phyloP scores from a whole-genome alignment of 2,888 invertebrate species.

The Sialis lutaria region DNA sequence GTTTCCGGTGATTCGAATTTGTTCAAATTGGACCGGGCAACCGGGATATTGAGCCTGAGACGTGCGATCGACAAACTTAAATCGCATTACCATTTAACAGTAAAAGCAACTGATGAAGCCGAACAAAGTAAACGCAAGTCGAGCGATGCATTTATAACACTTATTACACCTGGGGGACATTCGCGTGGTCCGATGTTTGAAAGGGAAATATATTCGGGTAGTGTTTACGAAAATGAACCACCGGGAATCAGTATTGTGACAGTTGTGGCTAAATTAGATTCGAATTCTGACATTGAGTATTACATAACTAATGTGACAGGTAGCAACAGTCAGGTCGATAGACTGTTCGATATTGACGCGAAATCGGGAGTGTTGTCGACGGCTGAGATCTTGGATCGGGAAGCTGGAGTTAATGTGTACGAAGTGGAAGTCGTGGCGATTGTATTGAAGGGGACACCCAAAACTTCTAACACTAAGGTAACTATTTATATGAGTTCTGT shows the following conservation, averaged over 20 bases:
- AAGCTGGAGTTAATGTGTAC: constrained; percentile 65
- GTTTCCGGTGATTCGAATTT: constrained; percentile 60
- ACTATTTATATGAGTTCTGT: constrained; percentile 17
- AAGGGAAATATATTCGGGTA: constrained; percentile 51
- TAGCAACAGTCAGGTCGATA: constrained; percentile 59
- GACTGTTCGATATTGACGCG: constrained; percentile 81
- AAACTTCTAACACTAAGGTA: constrained; percentile 73
- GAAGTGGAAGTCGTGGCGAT: constrained; percentile 76
- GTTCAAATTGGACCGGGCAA: constrained; percentile 65
- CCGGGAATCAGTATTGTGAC: constrained; percentile 71
- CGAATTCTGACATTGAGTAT: constrained; percentile 57
- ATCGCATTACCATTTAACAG: constrained; percentile 62
- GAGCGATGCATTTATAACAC: constrained; percentile 71
- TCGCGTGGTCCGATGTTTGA: constrained; percentile 37
- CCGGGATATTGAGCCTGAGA: constrained; percentile 52
- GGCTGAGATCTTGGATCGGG: constrained; percentile 66
- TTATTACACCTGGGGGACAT: constrained; percentile 50
- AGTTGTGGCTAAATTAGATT: constrained; percentile 50
- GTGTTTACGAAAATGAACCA: constrained; percentile 78
- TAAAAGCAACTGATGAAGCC: constrained; percentile 84
- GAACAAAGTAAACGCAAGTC: constrained; percentile 75
- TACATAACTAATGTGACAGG: constrained; percentile 78
- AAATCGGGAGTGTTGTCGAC: constrained; percentile 77
- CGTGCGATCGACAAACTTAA: constrained; percentile 42
- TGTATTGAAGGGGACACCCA: constrained; percentile 50